phyloP scores from a whole-genome alignment of 2,797 vertebrate species.

The Pampus argenteus region DNA sequence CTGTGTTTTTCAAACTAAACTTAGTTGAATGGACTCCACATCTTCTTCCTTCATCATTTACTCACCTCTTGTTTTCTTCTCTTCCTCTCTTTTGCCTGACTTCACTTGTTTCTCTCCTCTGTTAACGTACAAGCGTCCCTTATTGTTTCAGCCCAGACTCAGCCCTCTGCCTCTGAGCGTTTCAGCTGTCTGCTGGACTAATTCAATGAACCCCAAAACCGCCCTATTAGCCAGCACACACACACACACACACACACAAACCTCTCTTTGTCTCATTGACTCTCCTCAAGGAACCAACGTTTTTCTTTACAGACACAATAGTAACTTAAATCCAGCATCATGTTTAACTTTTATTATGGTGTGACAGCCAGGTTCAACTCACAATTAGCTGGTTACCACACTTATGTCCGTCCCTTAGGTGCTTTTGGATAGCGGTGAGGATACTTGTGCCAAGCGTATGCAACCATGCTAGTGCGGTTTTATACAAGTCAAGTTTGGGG shows the following conservation, averaged over 20 bases:
- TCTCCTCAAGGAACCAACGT: neutral
- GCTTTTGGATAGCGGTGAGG: too few species aligned
- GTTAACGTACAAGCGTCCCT: neutral
- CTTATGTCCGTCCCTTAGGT: too few species aligned
- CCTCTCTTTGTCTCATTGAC: neutral
- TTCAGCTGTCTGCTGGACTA: slow-evolving; percentile 63
- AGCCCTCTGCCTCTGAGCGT: neutral
- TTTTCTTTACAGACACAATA: neutral
- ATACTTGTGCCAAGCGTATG: too few species aligned
- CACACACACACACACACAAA: slow-evolving; percentile 1
- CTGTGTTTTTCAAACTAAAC: neutral
- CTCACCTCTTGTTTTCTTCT: neutral
- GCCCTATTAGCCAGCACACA: neutral
- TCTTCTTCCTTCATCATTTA: neutral
- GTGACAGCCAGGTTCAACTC: too few species aligned
- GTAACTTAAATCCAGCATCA: too few species aligned
- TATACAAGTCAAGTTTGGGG: too few species aligned
- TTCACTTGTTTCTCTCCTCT: neutral
- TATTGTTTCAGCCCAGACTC: slow-evolving; percentile 36
- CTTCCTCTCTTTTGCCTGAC: neutral
- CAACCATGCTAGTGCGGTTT: too few species aligned
- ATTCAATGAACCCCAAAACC: slow-evolving; percentile 51
- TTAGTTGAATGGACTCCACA: neutral
- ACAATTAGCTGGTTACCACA: too few species aligned
- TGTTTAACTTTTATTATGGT: too few species aligned